Percentiles rank a stretch among this genome's conserved stretches.
phyloP scores from a whole-genome alignment of 2,888 invertebrate genomes.

The Cybosia mesomella region DNA sequence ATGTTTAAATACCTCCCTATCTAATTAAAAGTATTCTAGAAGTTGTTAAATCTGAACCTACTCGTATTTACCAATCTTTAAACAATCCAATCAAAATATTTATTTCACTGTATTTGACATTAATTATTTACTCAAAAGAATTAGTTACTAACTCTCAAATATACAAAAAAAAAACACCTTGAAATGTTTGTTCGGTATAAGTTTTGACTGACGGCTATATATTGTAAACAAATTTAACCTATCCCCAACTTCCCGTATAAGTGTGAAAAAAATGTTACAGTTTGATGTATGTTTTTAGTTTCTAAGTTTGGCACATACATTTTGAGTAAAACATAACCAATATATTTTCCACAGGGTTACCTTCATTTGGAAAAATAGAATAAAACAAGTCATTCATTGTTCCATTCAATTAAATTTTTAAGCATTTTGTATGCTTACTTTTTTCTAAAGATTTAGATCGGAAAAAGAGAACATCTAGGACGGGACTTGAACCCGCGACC shows the following conservation, averaged over 20 bases:
- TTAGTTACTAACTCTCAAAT: not conserved
- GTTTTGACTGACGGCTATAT: not conserved
- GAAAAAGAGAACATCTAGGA: too few relatives aligned
- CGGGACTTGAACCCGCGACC: too few relatives aligned
- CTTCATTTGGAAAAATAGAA: not conserved
- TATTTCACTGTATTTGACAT: not conserved
- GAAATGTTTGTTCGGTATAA: not conserved
- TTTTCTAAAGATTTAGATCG: too few relatives aligned
- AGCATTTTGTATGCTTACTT: too few relatives aligned
- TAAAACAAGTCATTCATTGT: too few relatives aligned
- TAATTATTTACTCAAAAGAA: too few relatives aligned
- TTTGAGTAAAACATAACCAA: not conserved
- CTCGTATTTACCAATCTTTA: too few relatives aligned
- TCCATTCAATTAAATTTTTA: too few relatives aligned
- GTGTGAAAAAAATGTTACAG: not conserved
- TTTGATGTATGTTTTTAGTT: constrained; percentile 1
- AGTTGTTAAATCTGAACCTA: not conserved
- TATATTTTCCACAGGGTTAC: not conserved
- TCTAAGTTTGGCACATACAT: not conserved
- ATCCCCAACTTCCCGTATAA: not conserved
- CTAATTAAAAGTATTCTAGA: not conserved
- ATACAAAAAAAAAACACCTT: not conserved
- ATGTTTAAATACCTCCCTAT: not conserved
- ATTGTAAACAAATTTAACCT: not conserved
- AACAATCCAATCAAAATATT: too few relatives aligned